phyloP scores from a whole-genome alignment of 2,113 vertebrate species.

The Elephantulus edwardii region DNA sequence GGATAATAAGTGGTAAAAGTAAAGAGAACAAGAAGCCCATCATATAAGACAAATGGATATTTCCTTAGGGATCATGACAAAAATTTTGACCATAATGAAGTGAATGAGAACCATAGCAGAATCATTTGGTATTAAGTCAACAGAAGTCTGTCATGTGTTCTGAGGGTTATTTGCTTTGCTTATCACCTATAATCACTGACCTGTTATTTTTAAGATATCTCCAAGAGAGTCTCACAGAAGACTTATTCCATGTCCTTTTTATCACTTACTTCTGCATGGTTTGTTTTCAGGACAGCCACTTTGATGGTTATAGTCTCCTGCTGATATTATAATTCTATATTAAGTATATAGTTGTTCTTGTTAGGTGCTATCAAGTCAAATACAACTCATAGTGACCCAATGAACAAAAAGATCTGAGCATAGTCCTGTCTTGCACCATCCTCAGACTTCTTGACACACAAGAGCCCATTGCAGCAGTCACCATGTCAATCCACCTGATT shows the following conservation, averaged over 20 bases:
- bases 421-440: too few relatives aligned
- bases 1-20: too few relatives aligned
- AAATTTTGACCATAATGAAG: not conserved
- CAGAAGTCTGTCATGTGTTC: not conserved
- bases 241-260: not conserved
- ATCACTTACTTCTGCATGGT: not conserved
- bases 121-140: not conserved
- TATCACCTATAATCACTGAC: not conserved
- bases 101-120: not conserved
- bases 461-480: too few relatives aligned
- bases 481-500: too few relatives aligned
- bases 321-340: conserved; percentile 14
- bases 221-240: not conserved
- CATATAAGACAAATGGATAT: not conserved
- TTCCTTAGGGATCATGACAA: not conserved
- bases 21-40: not conserved
- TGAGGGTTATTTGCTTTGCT: not conserved
- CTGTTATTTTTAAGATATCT: conserved; percentile 7
- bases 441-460: too few relatives aligned
- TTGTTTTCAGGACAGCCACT: not conserved
- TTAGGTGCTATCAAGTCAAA: too few relatives aligned
- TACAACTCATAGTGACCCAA: too few relatives aligned
- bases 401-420: too few relatives aligned
- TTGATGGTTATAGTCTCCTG: not conserved
- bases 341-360: too few relatives aligned